A percentile compares a stretch with the other conserved stretches of the same genome.
Conservation (phyloP, 2,888 invertebrate species). For the Caenorhabditis angaria region DNA sequence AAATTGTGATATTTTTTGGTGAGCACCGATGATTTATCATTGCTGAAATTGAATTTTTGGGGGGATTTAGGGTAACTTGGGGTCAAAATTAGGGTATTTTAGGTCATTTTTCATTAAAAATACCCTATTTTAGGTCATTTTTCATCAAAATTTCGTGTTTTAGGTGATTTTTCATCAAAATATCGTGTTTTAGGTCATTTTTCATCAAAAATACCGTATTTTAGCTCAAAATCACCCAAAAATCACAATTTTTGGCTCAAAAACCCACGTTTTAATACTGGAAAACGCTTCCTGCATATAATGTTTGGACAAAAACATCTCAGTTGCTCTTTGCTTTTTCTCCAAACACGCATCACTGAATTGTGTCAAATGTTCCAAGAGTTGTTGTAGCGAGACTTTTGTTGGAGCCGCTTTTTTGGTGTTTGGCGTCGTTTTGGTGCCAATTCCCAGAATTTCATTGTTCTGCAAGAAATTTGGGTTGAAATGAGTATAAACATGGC, state of each 20-base stretch:
- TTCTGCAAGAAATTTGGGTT: slow-evolving; percentile 21
- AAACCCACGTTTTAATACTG: slow-evolving; percentile 32
- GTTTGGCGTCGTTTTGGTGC: neutral
- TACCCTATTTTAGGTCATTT: no score
- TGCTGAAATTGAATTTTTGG: slow-evolving; percentile 29
- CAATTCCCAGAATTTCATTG: slow-evolving; percentile 27
- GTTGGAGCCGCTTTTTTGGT: slow-evolving; percentile 14
- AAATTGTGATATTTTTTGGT: slow-evolving; percentile 45
- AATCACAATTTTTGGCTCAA: no score
- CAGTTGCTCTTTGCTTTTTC: slow-evolving; percentile 71
- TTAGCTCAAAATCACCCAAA: no score
- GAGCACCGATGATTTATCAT: slow-evolving; percentile 45
- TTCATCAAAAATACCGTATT: no score
- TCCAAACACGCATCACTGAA: slow-evolving; percentile 77
- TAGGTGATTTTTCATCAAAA: no score
- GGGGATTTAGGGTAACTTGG: no score
- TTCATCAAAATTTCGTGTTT: no score
- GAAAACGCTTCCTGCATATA: slow-evolving; percentile 49
- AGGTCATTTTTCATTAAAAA: no score
- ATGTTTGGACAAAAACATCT: slow-evolving; percentile 43
- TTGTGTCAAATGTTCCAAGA: slow-evolving; percentile 88
- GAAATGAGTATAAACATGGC: no score
- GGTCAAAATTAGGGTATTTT: no score
- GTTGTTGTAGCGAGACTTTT: slow-evolving; percentile 37
- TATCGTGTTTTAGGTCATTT: no score